Percentiles rank a stretch among this genome's conserved stretches.
These are phyloP conservation scores for Pocillopora damicornis DNA, from an alignment of 64 coral and sea anemone species.

Conservation along the genomic window DNA sequence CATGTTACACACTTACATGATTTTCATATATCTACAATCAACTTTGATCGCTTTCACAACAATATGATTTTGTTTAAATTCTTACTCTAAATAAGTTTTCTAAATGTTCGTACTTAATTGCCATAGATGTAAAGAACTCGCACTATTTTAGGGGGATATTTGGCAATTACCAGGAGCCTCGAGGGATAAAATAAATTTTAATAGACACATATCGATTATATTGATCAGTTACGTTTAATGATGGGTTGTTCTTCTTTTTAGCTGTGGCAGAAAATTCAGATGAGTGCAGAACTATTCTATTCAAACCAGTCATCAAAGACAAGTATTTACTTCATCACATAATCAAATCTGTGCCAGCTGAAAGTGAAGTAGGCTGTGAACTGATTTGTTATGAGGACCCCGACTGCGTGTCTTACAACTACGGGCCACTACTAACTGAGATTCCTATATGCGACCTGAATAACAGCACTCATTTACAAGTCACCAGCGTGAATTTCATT, in stretches of 20 bases:
- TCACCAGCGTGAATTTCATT: background rate
- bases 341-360: background rate
- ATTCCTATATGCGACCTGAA: slow-evolving; percentile 1
- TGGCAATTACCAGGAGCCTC: no score
- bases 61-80: no score
- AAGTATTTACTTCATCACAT: background rate
- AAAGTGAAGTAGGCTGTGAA: background rate
- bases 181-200: no score
- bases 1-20: no score
- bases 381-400: background rate
- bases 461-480: background rate
- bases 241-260: background rate
- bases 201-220: no score
- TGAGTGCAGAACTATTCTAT: background rate
- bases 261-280: background rate
- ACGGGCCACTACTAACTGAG: background rate
- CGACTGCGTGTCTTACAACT: background rate
- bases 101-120: no score
- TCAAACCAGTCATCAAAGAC: background rate
- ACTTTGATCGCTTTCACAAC: no score
- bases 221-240: no score
- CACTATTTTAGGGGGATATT: no score
- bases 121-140: no score
- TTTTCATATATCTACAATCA: no score
- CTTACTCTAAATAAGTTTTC: no score